These are phyloP conservation scores for Chrysodeixis includens DNA, from an alignment of 2,888 invertebrate species.

Conservation along the genomic window DNA sequence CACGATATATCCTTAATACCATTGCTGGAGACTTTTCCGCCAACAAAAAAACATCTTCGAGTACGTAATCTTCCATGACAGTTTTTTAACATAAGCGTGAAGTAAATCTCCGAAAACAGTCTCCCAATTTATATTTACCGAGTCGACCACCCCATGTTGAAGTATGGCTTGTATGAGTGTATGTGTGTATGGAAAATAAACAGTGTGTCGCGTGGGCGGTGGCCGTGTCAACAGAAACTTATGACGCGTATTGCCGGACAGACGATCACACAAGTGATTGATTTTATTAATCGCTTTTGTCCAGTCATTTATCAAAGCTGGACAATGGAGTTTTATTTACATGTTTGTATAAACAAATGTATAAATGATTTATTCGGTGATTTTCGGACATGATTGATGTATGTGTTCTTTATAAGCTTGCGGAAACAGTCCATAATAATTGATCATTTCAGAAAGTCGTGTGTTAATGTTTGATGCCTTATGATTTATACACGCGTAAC, in stretches of 20 bases:
- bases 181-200: slow-evolving; percentile 39
- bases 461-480: background rate
- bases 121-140: slow-evolving; percentile 56
- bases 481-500: background rate
- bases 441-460: background rate
- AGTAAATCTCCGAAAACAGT: slow-evolving; percentile 39
- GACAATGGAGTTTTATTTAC: slow-evolving; percentile 40
- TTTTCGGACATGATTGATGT: slow-evolving; percentile 40
- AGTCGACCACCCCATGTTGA: slow-evolving; percentile 48
- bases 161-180: background rate
- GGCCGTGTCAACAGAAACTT: slow-evolving; percentile 61
- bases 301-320: slow-evolving; percentile 40
- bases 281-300: slow-evolving; percentile 46
- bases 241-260: slow-evolving; percentile 57
- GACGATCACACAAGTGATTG: slow-evolving; percentile 46
- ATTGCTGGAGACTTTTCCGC: background rate
- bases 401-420: background rate
- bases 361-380: slow-evolving; percentile 33
- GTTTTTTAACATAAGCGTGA: slow-evolving; percentile 22
- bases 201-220: slow-evolving; percentile 53
- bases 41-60: slow-evolving; percentile 8
- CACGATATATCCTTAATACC: background rate
- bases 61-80: slow-evolving; percentile 35
- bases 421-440: slow-evolving; percentile 6
- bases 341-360: slow-evolving; percentile 30